Evolutionary conservation across 2,797 vertebrate genomes (phyloP), one percentile per base, ranked within the genome.

Genomic region (Amblyopsis hoosieri): DNA sequence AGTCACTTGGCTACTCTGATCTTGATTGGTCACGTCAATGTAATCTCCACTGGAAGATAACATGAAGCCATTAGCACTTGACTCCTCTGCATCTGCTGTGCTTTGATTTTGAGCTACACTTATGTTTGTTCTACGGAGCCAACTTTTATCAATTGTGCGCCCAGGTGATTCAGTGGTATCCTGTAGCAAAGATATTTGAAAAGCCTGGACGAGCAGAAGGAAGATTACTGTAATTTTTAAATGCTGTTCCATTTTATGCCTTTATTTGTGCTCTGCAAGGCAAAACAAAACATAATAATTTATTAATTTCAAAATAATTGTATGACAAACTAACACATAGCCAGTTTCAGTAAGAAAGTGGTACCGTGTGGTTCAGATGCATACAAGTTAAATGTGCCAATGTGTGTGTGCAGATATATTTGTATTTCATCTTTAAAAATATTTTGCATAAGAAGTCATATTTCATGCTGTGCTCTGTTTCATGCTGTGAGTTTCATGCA

Each of bases 171-270:
- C 61, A 0, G 89, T 87, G 48, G 87, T 13, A 3, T 65, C 0
- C 62, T 83, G 76, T 12, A 72, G 61, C 2, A 14, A 58, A 23
- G 66, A 84, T 49, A 50, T 33, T 29, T 82, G 75, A 45, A 81
- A 53, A 33, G 29, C 45, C 42, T 90, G 87, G 54, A 82, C 57
- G 15, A 90, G 64, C 54, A 91, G 57, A 12, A 91, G 51, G 50
- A 89, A 46, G 8, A 46, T 37, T 1, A 48, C 60, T 52, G 72
- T 62, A 62, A 80, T 61, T 67, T 60, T 81, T 9, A 88, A 54
- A 63, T 45, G 57, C 17, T 31, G 8, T 50, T 57, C 68, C 90
- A 91, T 91, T 54, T 62, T 66, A 52, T 29, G 11, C 19, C 12
- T 66, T 33, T 14, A 17, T 56, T 76, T 61, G 54, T 14, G 45